Conservation (phyloP, 2,888 invertebrate genomes). For the Linhomoeus sp. region DNA sequence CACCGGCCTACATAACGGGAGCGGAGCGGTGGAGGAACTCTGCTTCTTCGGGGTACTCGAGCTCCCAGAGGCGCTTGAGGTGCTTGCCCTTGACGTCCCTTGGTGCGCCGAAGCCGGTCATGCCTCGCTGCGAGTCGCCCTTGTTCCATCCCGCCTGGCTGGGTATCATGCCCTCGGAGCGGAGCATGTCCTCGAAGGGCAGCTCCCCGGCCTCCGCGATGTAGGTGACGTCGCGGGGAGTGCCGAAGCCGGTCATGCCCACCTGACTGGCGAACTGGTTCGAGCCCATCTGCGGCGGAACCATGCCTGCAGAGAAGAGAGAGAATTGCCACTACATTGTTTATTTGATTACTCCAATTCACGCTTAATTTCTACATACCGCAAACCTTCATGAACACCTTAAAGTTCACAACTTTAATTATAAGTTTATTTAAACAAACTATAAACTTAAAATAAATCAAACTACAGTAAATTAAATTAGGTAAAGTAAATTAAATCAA, state of each 20-base stretch:
- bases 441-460: no score
- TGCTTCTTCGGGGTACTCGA: constrained; percentile 25
- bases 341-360: no score
- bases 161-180: constrained; percentile 26
- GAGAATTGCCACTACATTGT: no score
- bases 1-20: no score
- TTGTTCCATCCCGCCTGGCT: constrained; percentile 28
- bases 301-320: constrained; percentile 1
- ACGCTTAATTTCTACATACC: no score
- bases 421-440: no score
- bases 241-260: constrained; percentile 27
- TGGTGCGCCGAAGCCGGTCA: constrained; percentile 25
- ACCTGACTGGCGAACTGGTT: constrained; percentile 13
- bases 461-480: no score
- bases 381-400: no score
- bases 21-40: neutral
- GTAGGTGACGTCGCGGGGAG: constrained; percentile 20
- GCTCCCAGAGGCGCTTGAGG: constrained; percentile 26
- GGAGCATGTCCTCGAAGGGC: constrained; percentile 19
- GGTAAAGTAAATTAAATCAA: no score
- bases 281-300: constrained; percentile 5
- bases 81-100: constrained; percentile 28
- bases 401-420: no score
- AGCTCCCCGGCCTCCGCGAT: constrained; percentile 25
- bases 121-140: constrained; percentile 27